These are phyloP conservation scores for Lymantria monacha DNA, from an alignment of 2,888 invertebrate genomes.

Conservation along the genomic window DNA sequence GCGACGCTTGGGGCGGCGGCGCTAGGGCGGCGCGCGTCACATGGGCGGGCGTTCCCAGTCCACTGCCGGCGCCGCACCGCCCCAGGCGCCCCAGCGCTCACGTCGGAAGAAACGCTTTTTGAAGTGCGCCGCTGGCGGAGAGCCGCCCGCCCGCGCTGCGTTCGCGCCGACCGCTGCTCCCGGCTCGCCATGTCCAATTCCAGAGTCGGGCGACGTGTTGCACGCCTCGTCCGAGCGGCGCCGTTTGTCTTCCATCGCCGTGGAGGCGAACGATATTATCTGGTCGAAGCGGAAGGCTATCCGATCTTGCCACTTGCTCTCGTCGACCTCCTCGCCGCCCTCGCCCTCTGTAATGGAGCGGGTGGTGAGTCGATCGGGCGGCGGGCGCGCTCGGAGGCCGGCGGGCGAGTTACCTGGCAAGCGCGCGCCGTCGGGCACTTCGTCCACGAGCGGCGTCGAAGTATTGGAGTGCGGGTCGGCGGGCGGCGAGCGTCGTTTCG, in stretches of 20 bases:
- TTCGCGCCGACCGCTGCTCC: constrained; percentile 48
- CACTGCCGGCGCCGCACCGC: constrained; percentile 65
- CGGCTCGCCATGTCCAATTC: constrained; percentile 88
- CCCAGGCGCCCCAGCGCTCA: constrained; percentile 85
- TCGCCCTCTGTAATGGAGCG: constrained; percentile 75
- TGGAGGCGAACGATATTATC: constrained; percentile 95
- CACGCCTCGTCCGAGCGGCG: constrained; percentile 91
- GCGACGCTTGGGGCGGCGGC: constrained; percentile 42
- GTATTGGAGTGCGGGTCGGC: constrained; percentile 84
- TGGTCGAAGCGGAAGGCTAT: constrained; percentile 97
- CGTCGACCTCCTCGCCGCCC: constrained; percentile 87
- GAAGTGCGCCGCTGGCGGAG: constrained; percentile 79
- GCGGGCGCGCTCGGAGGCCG: constrained; percentile 11
- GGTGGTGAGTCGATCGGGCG: constrained; percentile 17
- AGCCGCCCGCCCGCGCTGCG: constrained; percentile 46
- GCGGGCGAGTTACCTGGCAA: constrained; percentile 55
- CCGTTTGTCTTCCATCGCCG: constrained; percentile 93
- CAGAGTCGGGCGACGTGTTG: constrained; percentile 92
- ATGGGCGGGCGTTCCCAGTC: constrained; percentile 78
- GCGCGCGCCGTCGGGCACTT: constrained; percentile 70
- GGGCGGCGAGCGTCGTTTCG: constrained; percentile 34
- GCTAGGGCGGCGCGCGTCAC: constrained; percentile 65
- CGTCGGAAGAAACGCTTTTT: constrained; percentile 93
- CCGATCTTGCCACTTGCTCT: constrained; percentile 95
- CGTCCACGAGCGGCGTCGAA: constrained; percentile 84